Evolutionary conservation across 2,113 vertebrate species (phyloP), one percentile per base, ranked within the genome.

Genomic region (Callospermophilus lateralis): DNA sequence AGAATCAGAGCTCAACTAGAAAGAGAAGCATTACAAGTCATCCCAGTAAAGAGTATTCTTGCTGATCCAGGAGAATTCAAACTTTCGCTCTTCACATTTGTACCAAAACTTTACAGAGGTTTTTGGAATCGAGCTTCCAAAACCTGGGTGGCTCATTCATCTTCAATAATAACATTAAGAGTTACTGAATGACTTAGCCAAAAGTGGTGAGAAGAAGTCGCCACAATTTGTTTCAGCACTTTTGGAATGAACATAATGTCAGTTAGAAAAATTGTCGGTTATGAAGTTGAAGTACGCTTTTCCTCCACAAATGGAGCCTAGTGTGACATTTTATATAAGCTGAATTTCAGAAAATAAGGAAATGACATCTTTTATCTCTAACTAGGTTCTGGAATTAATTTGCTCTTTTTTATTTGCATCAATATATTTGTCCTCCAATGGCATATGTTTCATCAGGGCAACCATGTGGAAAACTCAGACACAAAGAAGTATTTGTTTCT

Each of bases 341-440:
- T 78, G 15, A 28, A 90, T 94, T 94, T 96, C 72, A 94, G 84
- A 90, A 94, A 96, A 76, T 80, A 89, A 93, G 72, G 48, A 97
- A 96, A 93, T 84, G 80, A 22, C 53, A 92, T 97, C 95, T 94
- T 97, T 98, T 96, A 95, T 97, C 89, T 97, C 70, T 95, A 96
- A 94, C 88, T 96, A 91, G 65, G 15, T 88, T 95, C 95, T 95
- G 87, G 92, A 95, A 97, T 94, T 97, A 97, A 97, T 96, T 95
- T 96, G 90, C 26, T 93, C 83, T 76, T 95, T 97, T 96, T 95
- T 30, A 93, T 30, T 95, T 78, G 42, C 89, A 96, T 96, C 91
- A 96, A 74, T 94, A 95, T 96, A 89, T 97, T 95, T 89, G 45
- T 90, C 70, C 48, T 63, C 51, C 76, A 73, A 24, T 87, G 86